Conservation (phyloP, 1,140 invertebrate species). For the Saccostrea cuccullata region DNA sequence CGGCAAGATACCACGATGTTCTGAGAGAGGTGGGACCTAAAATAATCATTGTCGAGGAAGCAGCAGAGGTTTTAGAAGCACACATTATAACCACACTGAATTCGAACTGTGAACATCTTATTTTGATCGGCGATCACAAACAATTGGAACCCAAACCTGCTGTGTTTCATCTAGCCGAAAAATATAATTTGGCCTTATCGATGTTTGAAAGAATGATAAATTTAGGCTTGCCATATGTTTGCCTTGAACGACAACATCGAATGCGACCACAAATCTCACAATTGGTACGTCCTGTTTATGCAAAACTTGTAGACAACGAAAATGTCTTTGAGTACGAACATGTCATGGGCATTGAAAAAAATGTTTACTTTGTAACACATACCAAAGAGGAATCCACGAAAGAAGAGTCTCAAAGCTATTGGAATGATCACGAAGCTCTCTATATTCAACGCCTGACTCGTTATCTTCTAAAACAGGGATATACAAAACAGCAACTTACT, state of each 20-base stretch:
- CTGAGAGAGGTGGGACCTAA: constrained; percentile 67
- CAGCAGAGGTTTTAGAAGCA: constrained; percentile 76
- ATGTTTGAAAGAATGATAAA: constrained; percentile 77
- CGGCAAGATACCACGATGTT: constrained; percentile 68
- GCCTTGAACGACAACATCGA: constrained; percentile 69
- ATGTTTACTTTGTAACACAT: constrained; percentile 79
- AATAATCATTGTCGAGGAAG: constrained; percentile 77
- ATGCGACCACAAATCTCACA: constrained; percentile 76
- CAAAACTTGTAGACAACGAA: constrained; percentile 71
- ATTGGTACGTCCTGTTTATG: constrained; percentile 77
- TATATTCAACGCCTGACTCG: constrained; percentile 70
- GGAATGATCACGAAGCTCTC: constrained; percentile 73
- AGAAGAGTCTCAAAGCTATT: constrained; percentile 71
- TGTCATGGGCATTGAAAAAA: constrained; percentile 73
- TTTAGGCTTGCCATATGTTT: constrained; percentile 72
- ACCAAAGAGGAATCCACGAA: constrained; percentile 64
- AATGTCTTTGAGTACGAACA: constrained; percentile 69
- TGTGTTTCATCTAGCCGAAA: constrained; percentile 72
- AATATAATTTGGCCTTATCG: constrained; percentile 78
- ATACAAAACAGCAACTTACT: constrained; percentile 74
- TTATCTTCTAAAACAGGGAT: constrained; percentile 77
- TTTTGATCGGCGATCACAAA: constrained; percentile 88
- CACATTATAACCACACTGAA: constrained; percentile 80
- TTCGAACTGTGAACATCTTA: constrained; percentile 87
- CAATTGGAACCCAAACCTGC: constrained; percentile 79